Percentiles rank a stretch among this genome's conserved stretches.
phyloP scores from a whole-genome alignment of 2,797 vertebrate species.

The Tachyglossus aculeatus region DNA sequence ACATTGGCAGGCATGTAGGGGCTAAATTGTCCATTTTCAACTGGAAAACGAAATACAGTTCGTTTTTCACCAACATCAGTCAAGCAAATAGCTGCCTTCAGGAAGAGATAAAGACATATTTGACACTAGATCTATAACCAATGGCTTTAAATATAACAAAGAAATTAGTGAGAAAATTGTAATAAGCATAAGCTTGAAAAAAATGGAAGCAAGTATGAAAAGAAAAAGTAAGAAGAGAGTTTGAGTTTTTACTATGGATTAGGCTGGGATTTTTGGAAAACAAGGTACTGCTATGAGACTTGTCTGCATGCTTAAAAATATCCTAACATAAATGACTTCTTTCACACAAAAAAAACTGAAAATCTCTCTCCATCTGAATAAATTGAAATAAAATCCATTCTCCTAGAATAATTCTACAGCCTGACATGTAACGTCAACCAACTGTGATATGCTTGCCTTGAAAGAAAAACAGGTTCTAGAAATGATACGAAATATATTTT shows the following conservation, averaged over 20 bases:
- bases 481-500: no score
- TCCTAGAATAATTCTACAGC: no score
- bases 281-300: no score
- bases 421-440: no score
- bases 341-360: no score
- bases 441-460: no score
- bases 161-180: slow-evolving; percentile 65
- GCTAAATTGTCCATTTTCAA: slow-evolving; percentile 69
- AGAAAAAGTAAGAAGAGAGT: slow-evolving; percentile 18
- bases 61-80: slow-evolving; percentile 63
- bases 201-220: slow-evolving; percentile 32
- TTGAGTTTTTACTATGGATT: slow-evolving; percentile 32
- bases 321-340: no score
- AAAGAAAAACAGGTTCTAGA: no score
- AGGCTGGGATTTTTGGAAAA: slow-evolving; percentile 32
- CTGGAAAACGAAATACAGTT: slow-evolving; percentile 57
- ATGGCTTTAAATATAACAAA: slow-evolving; percentile 65
- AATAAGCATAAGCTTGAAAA: slow-evolving; percentile 51
- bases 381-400: no score
- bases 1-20: slow-evolving; percentile 59
- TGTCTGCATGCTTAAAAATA: no score
- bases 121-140: slow-evolving; percentile 67
- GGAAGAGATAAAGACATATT: slow-evolving; percentile 68
- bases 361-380: no score
- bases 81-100: slow-evolving; percentile 60